These are phyloP conservation scores for Helobdella robusta DNA, from an alignment of 2,888 invertebrate species.

Conservation along the genomic window DNA sequence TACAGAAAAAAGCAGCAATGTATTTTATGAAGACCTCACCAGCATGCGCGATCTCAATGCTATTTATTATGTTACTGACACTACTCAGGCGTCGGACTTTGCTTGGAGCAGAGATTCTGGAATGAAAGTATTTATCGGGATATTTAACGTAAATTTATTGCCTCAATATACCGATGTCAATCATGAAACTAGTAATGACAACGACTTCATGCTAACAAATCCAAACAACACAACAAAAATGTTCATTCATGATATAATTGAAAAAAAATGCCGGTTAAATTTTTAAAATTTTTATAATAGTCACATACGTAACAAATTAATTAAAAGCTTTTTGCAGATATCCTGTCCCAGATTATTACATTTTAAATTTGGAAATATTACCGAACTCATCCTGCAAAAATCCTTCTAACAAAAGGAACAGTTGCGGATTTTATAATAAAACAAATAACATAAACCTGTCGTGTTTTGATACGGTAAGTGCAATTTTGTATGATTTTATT, in stretches of 20 bases:
- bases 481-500: no score
- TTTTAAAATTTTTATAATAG: background rate
- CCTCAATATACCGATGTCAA: conserved; percentile 45
- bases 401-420: no score
- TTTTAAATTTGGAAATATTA: conserved; percentile 40
- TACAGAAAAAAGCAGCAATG: conserved; percentile 38
- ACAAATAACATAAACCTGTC: no score
- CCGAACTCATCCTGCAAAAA: no score
- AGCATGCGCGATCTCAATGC: conserved; percentile 34
- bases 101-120: conserved; percentile 40
- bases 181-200: conserved; percentile 40
- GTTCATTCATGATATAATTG: conserved; percentile 36
- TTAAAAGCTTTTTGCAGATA: conserved; percentile 36
- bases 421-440: no score
- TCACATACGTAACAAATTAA: background rate
- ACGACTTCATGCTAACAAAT: conserved; percentile 36
- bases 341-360: conserved; percentile 46
- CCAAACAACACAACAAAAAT: conserved; percentile 36
- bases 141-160: conserved; percentile 42
- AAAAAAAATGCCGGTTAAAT: conserved; percentile 44
- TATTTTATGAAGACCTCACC: conserved; percentile 44
- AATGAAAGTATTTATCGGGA: conserved; percentile 39
- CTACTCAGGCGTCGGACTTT: conserved; percentile 42
- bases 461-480: no score
- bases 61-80: conserved; percentile 42